phyloP scores from a whole-genome alignment of 2,113 vertebrate genomes.

The Oceanodroma tethys region DNA sequence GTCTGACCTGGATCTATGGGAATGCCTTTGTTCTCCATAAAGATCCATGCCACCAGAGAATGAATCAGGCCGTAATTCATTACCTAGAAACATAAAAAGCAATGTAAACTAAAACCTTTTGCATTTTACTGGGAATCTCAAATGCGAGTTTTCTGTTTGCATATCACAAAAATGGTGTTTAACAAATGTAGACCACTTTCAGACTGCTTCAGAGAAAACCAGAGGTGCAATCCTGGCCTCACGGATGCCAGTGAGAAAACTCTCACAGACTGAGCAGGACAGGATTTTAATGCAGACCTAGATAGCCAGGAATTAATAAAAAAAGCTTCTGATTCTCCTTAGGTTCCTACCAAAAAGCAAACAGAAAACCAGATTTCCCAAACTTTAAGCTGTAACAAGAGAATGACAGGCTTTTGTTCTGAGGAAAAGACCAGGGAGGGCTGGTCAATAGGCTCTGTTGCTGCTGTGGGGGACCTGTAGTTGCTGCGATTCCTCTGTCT shows the following conservation, averaged over 20 bases:
- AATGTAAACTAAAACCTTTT: neutral
- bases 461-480: neutral
- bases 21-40: conserved; percentile 81
- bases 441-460: neutral
- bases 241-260: neutral
- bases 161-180: neutral
- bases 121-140: neutral
- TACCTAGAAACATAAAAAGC: conserved; percentile 69
- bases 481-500: neutral
- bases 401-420: neutral
- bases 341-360: neutral
- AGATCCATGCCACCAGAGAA: conserved; percentile 79
- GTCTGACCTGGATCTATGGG: conserved; percentile 81
- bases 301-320: neutral
- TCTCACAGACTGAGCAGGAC: neutral
- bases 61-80: conserved; percentile 79
- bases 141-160: neutral
- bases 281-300: neutral
- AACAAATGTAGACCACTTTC: neutral
- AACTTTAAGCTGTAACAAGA: neutral
- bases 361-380: neutral
- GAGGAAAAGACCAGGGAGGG: neutral
- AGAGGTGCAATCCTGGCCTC: neutral
- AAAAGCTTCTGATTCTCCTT: neutral
- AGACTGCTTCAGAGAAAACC: neutral